These are phyloP conservation scores for Hydroisotoma schaefferi DNA, from an alignment of 2,888 invertebrate genomes.

Conservation along the genomic window DNA sequence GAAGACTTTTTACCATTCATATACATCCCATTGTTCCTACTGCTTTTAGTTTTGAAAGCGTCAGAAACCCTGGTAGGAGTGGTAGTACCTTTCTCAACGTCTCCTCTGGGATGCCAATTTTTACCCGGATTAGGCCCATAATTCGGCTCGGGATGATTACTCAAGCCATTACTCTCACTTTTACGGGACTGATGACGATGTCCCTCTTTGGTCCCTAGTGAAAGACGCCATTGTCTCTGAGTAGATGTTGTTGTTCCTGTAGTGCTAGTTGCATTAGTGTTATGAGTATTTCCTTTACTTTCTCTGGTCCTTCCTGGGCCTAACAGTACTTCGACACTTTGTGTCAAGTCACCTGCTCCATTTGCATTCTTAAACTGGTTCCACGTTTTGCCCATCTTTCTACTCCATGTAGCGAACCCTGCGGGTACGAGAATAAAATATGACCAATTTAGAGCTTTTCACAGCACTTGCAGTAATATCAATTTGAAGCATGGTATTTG, in stretches of 20 bases:
- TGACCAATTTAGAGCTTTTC: no score
- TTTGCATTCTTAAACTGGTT: conserved; percentile 44
- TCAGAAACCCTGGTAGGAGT: neutral
- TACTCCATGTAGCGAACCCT: conserved; percentile 49
- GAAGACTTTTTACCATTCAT: conserved; percentile 35
- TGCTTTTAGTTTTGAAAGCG: neutral
- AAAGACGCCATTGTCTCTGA: conserved; percentile 41
- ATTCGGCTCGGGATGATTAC: conserved; percentile 5
- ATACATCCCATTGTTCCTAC: neutral
- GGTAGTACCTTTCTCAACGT: no score
- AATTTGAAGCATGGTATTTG: no score
- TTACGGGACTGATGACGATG: conserved; percentile 11
- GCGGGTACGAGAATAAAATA: conserved; percentile 9
- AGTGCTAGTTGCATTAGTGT: conserved; percentile 12
- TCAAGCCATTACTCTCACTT: conserved; percentile 8
- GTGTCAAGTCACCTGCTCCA: neutral
- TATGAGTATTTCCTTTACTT: conserved; percentile 1
- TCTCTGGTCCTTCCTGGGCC: neutral
- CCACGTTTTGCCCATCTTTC: conserved; percentile 49
- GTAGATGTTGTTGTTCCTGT: conserved; percentile 22
- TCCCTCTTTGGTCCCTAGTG: conserved; percentile 26
- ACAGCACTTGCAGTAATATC: no score
- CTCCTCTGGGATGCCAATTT: conserved; percentile 11
- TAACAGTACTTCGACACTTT: conserved; percentile 7
- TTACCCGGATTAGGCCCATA: conserved; percentile 3